phyloP scores from a whole-genome alignment of 2,797 vertebrate genomes.

The Otus scops region DNA sequence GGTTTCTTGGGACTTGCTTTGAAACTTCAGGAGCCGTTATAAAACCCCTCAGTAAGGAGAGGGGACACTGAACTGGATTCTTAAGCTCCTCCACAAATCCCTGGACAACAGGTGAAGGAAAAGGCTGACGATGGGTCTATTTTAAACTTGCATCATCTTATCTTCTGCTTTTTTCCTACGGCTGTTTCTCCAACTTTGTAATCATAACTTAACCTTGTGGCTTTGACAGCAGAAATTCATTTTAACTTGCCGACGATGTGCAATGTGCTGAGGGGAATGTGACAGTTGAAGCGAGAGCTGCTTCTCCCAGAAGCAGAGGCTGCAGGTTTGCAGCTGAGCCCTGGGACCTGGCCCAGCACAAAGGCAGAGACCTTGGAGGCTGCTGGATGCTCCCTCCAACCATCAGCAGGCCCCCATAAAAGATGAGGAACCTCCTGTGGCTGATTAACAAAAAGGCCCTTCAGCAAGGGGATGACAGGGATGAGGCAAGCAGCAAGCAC shows the following conservation, averaged over 20 bases:
- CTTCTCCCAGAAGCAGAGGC: neutral
- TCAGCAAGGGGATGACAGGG: neutral
- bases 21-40: neutral
- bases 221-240: neutral
- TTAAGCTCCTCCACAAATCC: neutral
- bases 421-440: neutral
- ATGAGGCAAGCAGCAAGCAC: neutral
- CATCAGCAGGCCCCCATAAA: neutral
- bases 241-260: neutral
- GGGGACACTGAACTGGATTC: neutral
- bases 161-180: neutral
- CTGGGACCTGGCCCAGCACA: neutral
- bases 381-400: neutral
- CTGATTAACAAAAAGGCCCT: neutral
- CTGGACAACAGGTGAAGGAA: neutral
- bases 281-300: neutral
- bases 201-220: neutral
- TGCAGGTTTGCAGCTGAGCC: neutral
- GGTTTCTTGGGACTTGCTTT: neutral
- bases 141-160: neutral
- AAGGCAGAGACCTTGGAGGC: neutral
- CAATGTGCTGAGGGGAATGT: accelerated
- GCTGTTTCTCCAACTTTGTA: neutral
- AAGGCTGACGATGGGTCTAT: neutral
- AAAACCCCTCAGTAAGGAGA: neutral